phyloP scores from a whole-genome alignment of 2,888 invertebrate species.

The Blomia tropicalis region DNA sequence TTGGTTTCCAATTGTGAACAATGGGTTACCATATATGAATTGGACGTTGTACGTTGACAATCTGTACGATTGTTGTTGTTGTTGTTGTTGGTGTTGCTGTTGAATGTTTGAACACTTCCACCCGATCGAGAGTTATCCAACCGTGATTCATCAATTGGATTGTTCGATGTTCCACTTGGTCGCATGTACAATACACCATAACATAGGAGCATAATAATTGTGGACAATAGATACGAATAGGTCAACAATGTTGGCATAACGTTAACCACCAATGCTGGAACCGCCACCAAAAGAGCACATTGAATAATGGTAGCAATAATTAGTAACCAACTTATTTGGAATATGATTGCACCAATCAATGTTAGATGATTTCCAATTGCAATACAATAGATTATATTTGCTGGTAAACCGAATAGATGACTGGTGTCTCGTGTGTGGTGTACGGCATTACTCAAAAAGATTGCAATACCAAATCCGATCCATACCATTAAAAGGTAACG shows the following conservation, averaged over 20 bases:
- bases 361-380: neutral
- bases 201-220: neutral
- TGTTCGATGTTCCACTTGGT: neutral
- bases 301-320: neutral
- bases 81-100: no score
- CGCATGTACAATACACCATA: slow-evolving; percentile 11
- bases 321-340: neutral
- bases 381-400: neutral
- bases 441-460: neutral
- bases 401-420: neutral
- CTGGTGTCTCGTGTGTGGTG: neutral
- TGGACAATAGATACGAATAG: neutral
- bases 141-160: neutral
- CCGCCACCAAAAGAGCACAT: slow-evolving; percentile 3
- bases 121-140: neutral
- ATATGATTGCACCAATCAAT: neutral
- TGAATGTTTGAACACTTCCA: no score
- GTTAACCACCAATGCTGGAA: slow-evolving; percentile 4
- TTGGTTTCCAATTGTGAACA: no score
- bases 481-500: neutral
- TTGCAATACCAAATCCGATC: neutral
- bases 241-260: neutral
- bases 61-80: no score
- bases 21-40: no score
- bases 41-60: no score